These are phyloP conservation scores for Musca domestica DNA, from an alignment of 1,140 invertebrate species.

Conservation along the genomic window DNA sequence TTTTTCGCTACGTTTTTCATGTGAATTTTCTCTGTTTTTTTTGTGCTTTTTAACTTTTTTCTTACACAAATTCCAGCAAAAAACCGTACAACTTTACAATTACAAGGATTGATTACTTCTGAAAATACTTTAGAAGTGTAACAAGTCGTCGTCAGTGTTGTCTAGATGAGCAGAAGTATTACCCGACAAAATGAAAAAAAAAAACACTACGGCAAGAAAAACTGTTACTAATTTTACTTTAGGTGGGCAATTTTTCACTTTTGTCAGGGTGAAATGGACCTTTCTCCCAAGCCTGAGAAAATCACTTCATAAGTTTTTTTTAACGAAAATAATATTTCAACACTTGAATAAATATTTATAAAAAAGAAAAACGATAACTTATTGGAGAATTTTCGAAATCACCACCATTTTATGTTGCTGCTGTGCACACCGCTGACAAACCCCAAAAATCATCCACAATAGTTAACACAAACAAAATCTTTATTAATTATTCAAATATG, in stretches of 20 bases:
- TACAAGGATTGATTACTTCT: slow-evolving; percentile 55
- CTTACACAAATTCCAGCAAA: slow-evolving; percentile 1
- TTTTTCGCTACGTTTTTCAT: slow-evolving; percentile 54
- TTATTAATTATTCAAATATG: slow-evolving; percentile 14
- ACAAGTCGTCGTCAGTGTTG: not conserved
- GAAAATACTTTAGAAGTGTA: slow-evolving; percentile 42
- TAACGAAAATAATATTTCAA: slow-evolving; percentile 40
- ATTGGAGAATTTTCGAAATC: not conserved
- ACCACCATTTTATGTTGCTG: not conserved
- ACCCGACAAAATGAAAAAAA: slow-evolving; percentile 25
- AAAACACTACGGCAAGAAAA: not conserved
- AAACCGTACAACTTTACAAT: slow-evolving; percentile 33
- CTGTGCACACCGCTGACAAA: too few relatives aligned
- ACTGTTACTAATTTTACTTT: slow-evolving; percentile 33
- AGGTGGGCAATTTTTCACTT: slow-evolving; percentile 52
- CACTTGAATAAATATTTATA: slow-evolving; percentile 50
- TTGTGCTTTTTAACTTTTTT: not conserved
- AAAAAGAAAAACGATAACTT: slow-evolving; percentile 8
- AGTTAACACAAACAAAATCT: not conserved
- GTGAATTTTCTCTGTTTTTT: slow-evolving; percentile 15
- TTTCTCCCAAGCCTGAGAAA: too few relatives aligned
- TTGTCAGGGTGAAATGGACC: too few relatives aligned
- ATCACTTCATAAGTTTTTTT: too few relatives aligned
- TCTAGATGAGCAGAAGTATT: too few relatives aligned
- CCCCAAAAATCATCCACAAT: too few relatives aligned